Evolutionary conservation across 2,797 vertebrate species (phyloP), one percentile per base, ranked within the genome.

Genomic region (Telmatherina bonti): DNA sequence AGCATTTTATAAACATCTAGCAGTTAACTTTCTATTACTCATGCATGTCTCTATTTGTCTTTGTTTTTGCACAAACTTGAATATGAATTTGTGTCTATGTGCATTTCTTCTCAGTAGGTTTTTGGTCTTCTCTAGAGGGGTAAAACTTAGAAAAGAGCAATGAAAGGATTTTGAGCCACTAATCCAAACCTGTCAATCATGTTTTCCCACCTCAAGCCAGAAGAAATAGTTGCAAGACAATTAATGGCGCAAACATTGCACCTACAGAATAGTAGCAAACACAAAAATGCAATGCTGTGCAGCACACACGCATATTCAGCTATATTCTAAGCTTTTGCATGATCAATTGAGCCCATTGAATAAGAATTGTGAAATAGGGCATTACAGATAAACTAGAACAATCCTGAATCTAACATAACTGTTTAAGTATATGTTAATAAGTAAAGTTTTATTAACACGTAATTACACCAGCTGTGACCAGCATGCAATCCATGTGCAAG

Each of bases 141-240:
- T 62, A 77, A 84, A 86, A 78, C 76, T n/a, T 51, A 69, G 15
- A 7, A 73, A 56, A 70, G 69, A 80, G 63, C 6, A 45, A 7
- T 20, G 54, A 71, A 49, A 71, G 74, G 57, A 57, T 68, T 82
- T 81, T 79, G 30, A 86, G 76, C 62, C 22, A 36, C 79, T 88
- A 83, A 90, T 90, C 84, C 82, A 58, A 76, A 79, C 60, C 79
- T 88, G 89, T 81, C 90, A 87, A 82, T 91, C 86, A 90, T 79
- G 43, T 83, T 56, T 59, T 76, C 76, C 79, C 68, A 72, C 59
- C 65, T 31, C 27, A 57, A 20, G 47, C 80, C 73, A 63, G 22
- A 66, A 74, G 83, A 84, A 79, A 80, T 64, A 70, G 76, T 63
- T 79, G 80, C 67, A 74, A 76, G 78, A 81, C 79, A 89, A 84